Base-by-base conservation (phyloP, 1,140 invertebrate genomes). In the Drosophila nannoptera region DNA sequence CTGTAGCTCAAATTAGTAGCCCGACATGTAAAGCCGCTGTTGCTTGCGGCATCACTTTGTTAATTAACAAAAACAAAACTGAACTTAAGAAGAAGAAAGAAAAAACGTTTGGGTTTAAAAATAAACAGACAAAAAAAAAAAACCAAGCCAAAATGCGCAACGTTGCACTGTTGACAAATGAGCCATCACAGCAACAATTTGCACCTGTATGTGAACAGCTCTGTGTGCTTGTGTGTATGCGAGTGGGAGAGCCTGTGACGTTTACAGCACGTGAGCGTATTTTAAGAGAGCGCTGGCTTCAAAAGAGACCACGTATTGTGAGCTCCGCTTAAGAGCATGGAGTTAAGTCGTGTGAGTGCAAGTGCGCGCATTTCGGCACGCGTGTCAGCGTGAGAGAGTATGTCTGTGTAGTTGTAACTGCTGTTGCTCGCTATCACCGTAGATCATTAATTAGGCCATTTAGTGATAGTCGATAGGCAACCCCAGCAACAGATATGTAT, bases 141-240 rank as follows among this genome's bases (percentile, higher is more conserved):
- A 60, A 61, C 40, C 61, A 69, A 58, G 62, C 58, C 35, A 53
- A 68, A 84, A 84, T 62, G 76, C 80, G 80, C 80, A 84, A 84
- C 80, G 80, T 84, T 84, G 80, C 80, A 84, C 63, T 77, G 73
- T 77, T 70, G 73, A 77, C 73, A 66, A 73, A 32, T 49, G 66
- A 71, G 75, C 63, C 12, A 31, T 43, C 35, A 50, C 36, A 49
- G 40, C 64, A 53, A 45, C 55, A 60, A 45, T 45, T 50, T 71
- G 55, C 61, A 66, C 42, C 70, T 71, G 56, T 69, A 9, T 63
- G 46, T 53, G 59, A 7, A 12, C n/a, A 12, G 6, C 7, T 12
- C 12, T 72, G 62, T 56, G 58, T 62, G 50, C 59, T 14, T 36
- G 42, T 64, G 56, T 69, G 59, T 52, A 59, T 62, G 55, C 50